Conservation (phyloP, 2,797 vertebrate species). For the Myioborus melanocephalus region DNA sequence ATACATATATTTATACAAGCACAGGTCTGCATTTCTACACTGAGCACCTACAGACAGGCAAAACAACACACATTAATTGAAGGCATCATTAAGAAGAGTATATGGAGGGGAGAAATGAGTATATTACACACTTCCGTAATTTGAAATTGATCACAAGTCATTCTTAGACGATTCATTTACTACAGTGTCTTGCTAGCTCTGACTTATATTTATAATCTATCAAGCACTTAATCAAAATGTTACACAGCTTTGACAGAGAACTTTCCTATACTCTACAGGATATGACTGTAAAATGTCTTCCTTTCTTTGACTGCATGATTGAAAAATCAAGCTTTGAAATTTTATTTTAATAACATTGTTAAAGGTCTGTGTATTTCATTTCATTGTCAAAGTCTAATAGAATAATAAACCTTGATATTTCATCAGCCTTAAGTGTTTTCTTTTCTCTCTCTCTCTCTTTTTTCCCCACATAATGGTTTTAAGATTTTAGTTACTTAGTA, state of each 20-base stretch:
- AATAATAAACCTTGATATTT: constrained; percentile 60
- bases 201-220: constrained; percentile 10
- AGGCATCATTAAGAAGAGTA: background rate
- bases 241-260: constrained; percentile 17
- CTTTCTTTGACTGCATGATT: constrained; percentile 42
- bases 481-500: constrained; percentile 49
- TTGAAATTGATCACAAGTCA: constrained; percentile 48
- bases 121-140: background rate
- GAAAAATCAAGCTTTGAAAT: constrained; percentile 58
- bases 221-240: constrained; percentile 38
- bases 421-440: constrained; percentile 56
- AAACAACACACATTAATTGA: background rate
- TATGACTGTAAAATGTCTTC: constrained; percentile 29
- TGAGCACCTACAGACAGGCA: background rate
- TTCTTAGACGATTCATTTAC: constrained; percentile 43
- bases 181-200: constrained; percentile 36
- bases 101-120: background rate
- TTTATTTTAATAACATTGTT: constrained; percentile 61
- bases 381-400: constrained; percentile 52
- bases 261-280: constrained; percentile 35
- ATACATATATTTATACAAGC: background rate
- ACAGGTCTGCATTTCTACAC: background rate
- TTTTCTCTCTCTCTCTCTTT: background rate
- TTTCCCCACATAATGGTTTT: constrained; percentile 4
- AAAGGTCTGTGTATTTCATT: constrained; percentile 34